These are phyloP conservation scores for Poecilus cupreus DNA, from an alignment of 2,888 invertebrate species.

Conservation along the genomic window DNA sequence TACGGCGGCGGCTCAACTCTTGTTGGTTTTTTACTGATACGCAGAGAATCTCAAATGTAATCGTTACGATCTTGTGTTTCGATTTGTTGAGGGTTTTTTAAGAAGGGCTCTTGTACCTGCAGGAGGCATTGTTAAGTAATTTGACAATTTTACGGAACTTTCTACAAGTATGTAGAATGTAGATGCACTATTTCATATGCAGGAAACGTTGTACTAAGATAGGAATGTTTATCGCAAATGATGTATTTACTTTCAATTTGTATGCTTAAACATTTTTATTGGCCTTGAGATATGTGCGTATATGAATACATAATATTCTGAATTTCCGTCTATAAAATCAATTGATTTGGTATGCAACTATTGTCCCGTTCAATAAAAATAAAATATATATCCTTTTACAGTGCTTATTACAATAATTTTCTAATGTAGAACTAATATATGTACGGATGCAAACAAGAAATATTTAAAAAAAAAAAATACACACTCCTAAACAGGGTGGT, in stretches of 20 bases:
- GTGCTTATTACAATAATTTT: no score
- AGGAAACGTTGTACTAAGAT: no score
- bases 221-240: constrained; percentile 27
- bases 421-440: no score
- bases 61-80: constrained; percentile 26
- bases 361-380: neutral
- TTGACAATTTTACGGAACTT: no score
- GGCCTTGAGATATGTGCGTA: neutral
- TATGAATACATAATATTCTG: constrained; percentile 24
- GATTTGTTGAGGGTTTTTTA: constrained; percentile 30
- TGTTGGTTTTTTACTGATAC: neutral
- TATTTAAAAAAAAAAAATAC: no score
- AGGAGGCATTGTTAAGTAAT: no score
- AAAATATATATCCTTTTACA: neutral
- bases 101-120: neutral
- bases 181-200: no score
- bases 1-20: constrained; percentile 65
- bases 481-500: no score
- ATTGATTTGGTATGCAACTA: neutral
- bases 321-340: constrained; percentile 28
- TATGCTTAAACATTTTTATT: neutral
- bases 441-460: no score
- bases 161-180: no score
- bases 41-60: neutral
- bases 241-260: neutral